Evolutionary conservation across 2,113 vertebrate genomes (phyloP).

Genomic region (Tylochromis polylepis): DNA sequence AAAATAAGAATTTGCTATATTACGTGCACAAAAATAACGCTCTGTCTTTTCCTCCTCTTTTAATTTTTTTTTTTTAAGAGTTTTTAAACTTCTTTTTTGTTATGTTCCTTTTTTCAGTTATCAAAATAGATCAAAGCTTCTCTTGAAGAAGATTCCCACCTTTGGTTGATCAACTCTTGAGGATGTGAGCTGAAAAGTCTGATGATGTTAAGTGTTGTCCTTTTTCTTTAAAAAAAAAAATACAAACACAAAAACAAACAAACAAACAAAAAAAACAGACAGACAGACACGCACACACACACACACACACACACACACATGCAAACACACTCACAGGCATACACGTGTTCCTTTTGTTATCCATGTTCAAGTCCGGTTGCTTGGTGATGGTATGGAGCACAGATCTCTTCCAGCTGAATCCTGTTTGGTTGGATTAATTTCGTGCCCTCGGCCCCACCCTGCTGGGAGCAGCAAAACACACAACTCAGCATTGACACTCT

Average conservation of each 20-base stretch:
- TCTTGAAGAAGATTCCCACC: slow-evolving; percentile 62
- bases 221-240: slow-evolving; percentile 43
- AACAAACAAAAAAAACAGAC: too few relatives aligned
- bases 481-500: background rate
- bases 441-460: slow-evolving; percentile 27
- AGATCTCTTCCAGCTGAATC: slow-evolving; percentile 46
- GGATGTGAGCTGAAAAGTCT: slow-evolving; percentile 60
- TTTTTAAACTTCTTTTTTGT: slow-evolving; percentile 12
- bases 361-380: slow-evolving; percentile 60
- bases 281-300: background rate
- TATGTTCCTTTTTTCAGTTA: slow-evolving; percentile 51
- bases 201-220: slow-evolving; percentile 55
- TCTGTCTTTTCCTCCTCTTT: slow-evolving; percentile 58
- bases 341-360: slow-evolving; percentile 66
- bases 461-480: slow-evolving; percentile 27
- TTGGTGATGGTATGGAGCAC: slow-evolving; percentile 43
- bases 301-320: background rate
- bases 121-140: slow-evolving; percentile 74
- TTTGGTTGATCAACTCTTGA: slow-evolving; percentile 72
- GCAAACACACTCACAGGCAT: background rate
- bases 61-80: slow-evolving; percentile 11
- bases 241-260: background rate
- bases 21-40: slow-evolving; percentile 71
- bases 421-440: slow-evolving; percentile 42
- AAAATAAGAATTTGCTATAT: slow-evolving; percentile 72